Base-by-base conservation (phyloP, 2,888 invertebrate species). In the Drosophila aldrichi region DNA sequence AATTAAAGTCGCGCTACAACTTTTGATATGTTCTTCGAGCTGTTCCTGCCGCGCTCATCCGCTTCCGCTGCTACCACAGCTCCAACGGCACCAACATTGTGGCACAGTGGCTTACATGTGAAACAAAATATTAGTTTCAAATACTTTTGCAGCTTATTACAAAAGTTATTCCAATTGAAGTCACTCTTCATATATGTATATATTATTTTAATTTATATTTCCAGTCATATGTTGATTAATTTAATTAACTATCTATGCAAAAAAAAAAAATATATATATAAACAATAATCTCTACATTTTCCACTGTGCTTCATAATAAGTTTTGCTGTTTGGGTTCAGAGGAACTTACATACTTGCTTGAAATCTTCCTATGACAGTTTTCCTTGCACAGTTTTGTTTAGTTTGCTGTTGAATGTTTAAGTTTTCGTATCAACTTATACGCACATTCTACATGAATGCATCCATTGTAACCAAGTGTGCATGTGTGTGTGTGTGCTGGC, bases 1-100 rank as follows among this genome's bases (percentile, higher is more conserved):
- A 85, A 85, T 85, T 85, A 85, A 85, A 85, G 88, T 82, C 88
- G 88, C 85, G 88, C 85, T 69, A 84, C 85, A 84, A 84, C 88
- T 84, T 84, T 85, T 84, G 84, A 84, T 84, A 84, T 84, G 84
- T 84, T 84, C 81, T 71, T 79, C 67, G 81, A 84, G 85, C 70
- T 84, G 76, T 76, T 76, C 80, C 80, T 87, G 74, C 81, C 86
- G 63, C 82, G 70, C 77, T 62, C 70, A 81, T 84, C 83, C 83
- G 85, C 58, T 84, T 84, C 88, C 83, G 69, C 52, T 67, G 60
- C 70, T 51, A 43, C 49, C 25, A 54, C 44, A 54, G 29, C 62
- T 52, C 20, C 20, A 22, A 22, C 40, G 49, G 52, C 41, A 46
- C 52, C 22, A 44, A 64, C 59, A 68, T 36, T 61, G 58, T n/a